Evolutionary conservation across 1,140 invertebrate genomes (phyloP).

Genomic region (Parasteatoda tepidariorum): DNA sequence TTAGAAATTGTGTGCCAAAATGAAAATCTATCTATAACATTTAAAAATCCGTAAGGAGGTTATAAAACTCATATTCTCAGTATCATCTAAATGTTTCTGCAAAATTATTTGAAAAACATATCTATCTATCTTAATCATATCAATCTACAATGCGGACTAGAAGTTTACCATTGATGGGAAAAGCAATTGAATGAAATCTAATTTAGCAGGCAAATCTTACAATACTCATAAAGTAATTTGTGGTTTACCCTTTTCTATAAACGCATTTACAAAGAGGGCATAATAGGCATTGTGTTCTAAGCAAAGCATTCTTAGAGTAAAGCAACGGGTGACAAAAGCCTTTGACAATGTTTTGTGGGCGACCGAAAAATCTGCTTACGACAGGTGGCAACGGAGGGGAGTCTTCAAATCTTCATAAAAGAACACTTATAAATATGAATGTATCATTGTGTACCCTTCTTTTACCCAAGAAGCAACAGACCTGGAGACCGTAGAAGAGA

Average conservation of each 20-base stretch:
- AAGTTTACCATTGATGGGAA: no score
- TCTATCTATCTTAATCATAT: no score
- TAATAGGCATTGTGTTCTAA: slow-evolving; percentile 14
- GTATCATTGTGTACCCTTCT: not conserved
- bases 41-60: no score
- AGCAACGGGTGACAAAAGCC: slow-evolving; percentile 24
- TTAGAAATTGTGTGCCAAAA: no score
- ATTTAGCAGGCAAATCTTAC: no score
- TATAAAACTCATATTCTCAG: no score
- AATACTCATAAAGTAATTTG: no score
- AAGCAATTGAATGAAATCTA: no score
- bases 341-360: slow-evolving; percentile 21
- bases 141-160: no score
- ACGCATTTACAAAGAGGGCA: not conserved
- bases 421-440: slow-evolving; percentile 57
- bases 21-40: no score
- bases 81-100: no score
- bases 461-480: not conserved
- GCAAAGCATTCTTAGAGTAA: not conserved
- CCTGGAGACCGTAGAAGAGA: not conserved
- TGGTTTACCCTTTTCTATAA: not conserved
- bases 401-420: slow-evolving; percentile 8
- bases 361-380: not conserved
- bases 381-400: slow-evolving; percentile 9
- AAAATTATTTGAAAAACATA: no score